A percentile compares a stretch with the other conserved stretches of the same genome.
phyloP scores from a whole-genome alignment of 1,140 invertebrate species.

The Samia ricini region DNA sequence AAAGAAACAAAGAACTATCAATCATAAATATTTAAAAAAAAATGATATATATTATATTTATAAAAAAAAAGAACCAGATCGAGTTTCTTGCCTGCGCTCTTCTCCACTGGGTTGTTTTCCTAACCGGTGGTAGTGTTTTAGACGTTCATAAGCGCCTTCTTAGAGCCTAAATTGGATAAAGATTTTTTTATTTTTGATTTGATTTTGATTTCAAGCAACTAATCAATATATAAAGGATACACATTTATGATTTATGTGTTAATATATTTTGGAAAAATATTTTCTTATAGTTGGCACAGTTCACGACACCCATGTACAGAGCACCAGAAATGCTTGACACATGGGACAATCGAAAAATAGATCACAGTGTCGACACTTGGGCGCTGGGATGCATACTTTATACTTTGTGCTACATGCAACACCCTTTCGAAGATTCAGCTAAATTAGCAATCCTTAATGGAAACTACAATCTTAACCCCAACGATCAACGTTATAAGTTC shows the following conservation, averaged over 20 bases:
- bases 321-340: conserved; percentile 98
- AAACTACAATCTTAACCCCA: conserved; percentile 92
- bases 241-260: background rate
- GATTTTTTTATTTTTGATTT: too few relatives aligned
- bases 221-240: too few relatives aligned
- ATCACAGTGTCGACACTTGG: conserved; percentile 95
- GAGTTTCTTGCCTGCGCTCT: too few relatives aligned
- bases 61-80: too few relatives aligned
- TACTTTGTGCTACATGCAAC: conserved; percentile 93
- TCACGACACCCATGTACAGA: conserved; percentile 93
- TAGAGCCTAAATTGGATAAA: too few relatives aligned
- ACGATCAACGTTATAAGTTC: conserved; percentile 88
- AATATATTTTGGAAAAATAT: conserved; percentile 6
- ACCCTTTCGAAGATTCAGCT: conserved; percentile 98
- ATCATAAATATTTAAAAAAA: too few relatives aligned
- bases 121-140: too few relatives aligned
- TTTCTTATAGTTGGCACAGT: conserved; percentile 63
- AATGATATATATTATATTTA: too few relatives aligned
- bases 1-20: too few relatives aligned
- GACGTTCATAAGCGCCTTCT: too few relatives aligned
- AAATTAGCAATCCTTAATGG: conserved; percentile 98
- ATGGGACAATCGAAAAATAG: conserved; percentile 97
- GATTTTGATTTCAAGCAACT: too few relatives aligned
- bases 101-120: too few relatives aligned
- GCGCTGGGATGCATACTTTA: conserved; percentile 98